These are phyloP conservation scores for Odontophorus gujanensis DNA, from an alignment of 2,113 vertebrate species.

Conservation along the genomic window DNA sequence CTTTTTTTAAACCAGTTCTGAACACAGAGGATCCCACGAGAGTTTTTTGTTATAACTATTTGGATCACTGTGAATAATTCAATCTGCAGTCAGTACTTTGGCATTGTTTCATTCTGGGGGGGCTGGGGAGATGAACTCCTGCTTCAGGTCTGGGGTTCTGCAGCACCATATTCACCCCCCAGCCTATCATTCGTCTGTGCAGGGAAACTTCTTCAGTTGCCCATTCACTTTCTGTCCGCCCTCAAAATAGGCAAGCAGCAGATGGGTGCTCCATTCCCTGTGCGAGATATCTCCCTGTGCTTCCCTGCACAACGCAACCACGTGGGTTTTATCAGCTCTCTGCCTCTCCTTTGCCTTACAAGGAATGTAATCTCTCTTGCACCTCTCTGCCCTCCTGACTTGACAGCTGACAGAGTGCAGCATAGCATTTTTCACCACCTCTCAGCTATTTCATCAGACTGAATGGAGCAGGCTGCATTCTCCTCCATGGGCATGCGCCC, in stretches of 20 bases:
- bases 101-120: not conserved
- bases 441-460: not conserved
- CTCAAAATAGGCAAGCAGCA: not conserved
- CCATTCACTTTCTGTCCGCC: not conserved
- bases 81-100: not conserved
- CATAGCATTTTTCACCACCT: conserved; percentile 23
- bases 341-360: conserved; percentile 68
- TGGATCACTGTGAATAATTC: not conserved
- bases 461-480: not conserved
- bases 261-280: not conserved
- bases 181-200: not conserved
- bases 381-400: conserved; percentile 33
- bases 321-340: conserved; percentile 2
- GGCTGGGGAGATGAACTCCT: not conserved
- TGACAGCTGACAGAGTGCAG: conserved; percentile 77
- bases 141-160: not conserved
- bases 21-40: rapidly evolving
- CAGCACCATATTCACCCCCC: not conserved
- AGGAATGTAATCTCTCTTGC: conserved; percentile 53
- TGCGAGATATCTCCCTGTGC: not conserved
- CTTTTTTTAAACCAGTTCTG: not conserved
- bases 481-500: rapidly evolving
- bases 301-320: rapidly evolving
- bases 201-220: not conserved
- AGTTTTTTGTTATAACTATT: not conserved